Conservation (phyloP, 2,113 vertebrate genomes). For the Equus przewalskii region DNA sequence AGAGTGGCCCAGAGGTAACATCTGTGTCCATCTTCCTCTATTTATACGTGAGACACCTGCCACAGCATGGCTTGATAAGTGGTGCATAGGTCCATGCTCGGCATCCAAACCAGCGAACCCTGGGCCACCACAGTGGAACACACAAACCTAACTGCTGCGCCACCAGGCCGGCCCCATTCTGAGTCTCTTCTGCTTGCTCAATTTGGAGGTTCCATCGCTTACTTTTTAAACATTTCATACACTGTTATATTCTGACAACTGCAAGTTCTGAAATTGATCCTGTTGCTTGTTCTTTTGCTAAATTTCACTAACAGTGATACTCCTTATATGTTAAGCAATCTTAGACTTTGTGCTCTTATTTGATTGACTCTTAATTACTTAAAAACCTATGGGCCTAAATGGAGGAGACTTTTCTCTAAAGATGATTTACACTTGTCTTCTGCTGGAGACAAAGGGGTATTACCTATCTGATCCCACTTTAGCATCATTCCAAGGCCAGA, state of each 20-base stretch:
- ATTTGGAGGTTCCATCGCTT: neutral
- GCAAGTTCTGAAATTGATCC: neutral
- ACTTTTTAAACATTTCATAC: neutral
- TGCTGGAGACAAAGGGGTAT: neutral
- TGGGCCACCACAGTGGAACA: no score
- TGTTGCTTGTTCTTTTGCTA: neutral
- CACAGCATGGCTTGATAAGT: no score
- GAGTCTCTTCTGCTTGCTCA: neutral
- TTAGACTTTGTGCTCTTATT: neutral
- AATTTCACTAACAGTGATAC: neutral
- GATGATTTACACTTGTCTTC: neutral
- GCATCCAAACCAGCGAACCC: no score
- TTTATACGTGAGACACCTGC: no score
- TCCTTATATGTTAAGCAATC: neutral
- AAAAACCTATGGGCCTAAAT: neutral
- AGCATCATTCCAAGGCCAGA: neutral
- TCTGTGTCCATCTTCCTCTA: no score
- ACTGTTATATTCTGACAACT: neutral
- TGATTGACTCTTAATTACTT: neutral
- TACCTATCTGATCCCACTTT: neutral
- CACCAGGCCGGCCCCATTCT: neutral
- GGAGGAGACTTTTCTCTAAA: neutral
- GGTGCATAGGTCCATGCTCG: no score
- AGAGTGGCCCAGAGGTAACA: no score
- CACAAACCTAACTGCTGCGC: no score